A percentile compares a stretch with the other conserved stretches of the same genome.
These are phyloP conservation scores for Dynastes grantii DNA, from an alignment of 2,888 invertebrate species.

Conservation along the genomic window DNA sequence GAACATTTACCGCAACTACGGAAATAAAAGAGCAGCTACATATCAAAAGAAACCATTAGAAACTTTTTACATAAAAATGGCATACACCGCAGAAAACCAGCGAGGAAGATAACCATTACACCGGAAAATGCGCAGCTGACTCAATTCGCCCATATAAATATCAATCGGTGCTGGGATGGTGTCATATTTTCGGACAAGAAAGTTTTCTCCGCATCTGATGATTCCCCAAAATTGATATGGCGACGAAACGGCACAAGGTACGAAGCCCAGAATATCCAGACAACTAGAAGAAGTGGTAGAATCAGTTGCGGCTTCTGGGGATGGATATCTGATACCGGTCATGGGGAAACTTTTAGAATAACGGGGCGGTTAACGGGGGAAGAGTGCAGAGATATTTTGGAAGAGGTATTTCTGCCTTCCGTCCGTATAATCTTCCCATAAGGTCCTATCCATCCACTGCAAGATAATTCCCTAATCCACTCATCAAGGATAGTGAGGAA, in stretches of 20 bases:
- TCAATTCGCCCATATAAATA: too few relatives aligned
- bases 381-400: not conserved
- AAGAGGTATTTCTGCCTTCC: not conserved
- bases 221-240: not conserved
- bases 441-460: not conserved
- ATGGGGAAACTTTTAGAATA: not conserved
- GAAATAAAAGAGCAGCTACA: too few relatives aligned
- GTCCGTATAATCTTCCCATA: not conserved
- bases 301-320: constrained; percentile 10
- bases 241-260: not conserved
- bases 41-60: too few relatives aligned
- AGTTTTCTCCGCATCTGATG: too few relatives aligned
- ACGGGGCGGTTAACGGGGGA: not conserved
- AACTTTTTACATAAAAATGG: too few relatives aligned
- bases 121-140: too few relatives aligned
- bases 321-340: not conserved
- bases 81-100: too few relatives aligned
- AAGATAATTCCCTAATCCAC: not conserved
- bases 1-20: too few relatives aligned
- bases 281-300: not conserved
- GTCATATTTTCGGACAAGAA: too few relatives aligned
- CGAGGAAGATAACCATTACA: too few relatives aligned
- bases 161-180: too few relatives aligned
- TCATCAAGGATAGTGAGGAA: not conserved
- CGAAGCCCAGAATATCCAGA: not conserved